Percentiles rank a stretch among this genome's conserved stretches.
Evolutionary conservation across 92 coral and sea anemone genomes (phyloP).

Genomic region (Heliopora coerulea): DNA sequence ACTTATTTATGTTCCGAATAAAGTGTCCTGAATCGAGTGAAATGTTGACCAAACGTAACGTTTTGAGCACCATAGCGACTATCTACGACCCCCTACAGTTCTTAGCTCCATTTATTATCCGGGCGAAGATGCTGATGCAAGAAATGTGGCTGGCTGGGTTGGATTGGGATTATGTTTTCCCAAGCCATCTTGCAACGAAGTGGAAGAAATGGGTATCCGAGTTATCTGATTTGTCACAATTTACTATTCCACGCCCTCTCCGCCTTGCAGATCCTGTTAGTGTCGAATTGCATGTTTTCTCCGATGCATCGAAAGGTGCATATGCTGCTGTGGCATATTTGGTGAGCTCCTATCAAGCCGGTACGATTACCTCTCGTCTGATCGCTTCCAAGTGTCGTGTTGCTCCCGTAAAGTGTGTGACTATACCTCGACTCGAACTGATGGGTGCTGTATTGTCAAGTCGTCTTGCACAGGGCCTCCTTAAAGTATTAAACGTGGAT

Average conservation of each 20-base stretch:
- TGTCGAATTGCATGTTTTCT: conserved; percentile 39
- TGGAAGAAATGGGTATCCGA: conserved; percentile 36
- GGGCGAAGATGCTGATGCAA: conserved; percentile 49
- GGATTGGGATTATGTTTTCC: conserved; percentile 51
- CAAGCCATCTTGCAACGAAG: background rate
- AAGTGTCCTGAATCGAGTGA: background rate
- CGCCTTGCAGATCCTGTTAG: too few species aligned
- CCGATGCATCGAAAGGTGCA: conserved; percentile 49
- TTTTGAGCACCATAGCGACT: conserved; percentile 30
- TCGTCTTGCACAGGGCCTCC: conserved; percentile 37
- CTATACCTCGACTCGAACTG: conserved; percentile 47
- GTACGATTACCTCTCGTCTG: conserved; percentile 15
- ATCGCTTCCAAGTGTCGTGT: conserved; percentile 47
- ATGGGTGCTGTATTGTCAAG: conserved; percentile 51
- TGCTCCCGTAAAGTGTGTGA: conserved; percentile 44
- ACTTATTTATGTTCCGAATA: too few species aligned
- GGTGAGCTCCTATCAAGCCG: conserved; percentile 35
- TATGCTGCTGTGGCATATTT: conserved; percentile 53
- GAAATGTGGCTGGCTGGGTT: conserved; percentile 44
- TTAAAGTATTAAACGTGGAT: conserved; percentile 29
- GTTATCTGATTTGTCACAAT: conserved; percentile 16
- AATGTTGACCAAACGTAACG: background rate
- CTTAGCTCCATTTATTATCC: conserved; percentile 30
- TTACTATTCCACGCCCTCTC: too few species aligned
- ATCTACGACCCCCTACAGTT: conserved; percentile 51